Evolutionary conservation across 2,888 invertebrate genomes (phyloP), one percentile per base, ranked within the genome.

Genomic region (Gerosis bhagava): DNA sequence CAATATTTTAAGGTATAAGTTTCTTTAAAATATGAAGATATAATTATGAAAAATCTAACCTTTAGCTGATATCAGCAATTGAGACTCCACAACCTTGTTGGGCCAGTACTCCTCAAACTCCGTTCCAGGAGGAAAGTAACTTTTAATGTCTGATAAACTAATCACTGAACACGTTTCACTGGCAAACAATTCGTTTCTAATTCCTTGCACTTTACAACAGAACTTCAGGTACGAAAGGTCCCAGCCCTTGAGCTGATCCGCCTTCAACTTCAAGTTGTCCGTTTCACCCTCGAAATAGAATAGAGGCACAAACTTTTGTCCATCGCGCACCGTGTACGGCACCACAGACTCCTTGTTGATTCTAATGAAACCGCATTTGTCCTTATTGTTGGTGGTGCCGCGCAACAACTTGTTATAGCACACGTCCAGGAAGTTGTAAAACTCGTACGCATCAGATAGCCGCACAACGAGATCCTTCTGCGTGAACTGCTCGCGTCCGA

Each of bases 61-160:
- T 69, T 94, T 93, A 25, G 93, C 92, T 39, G 91, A 92, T 60
- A 95, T 92, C 32, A 96, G 81, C 12, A 96, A 89, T 73, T 95
- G 95, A 0, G 94, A 93, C 66, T 96, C 96, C 54, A 95, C 93
- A 48, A 95, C 95, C 82, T 96, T 96, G 71, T 94, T 94, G 0
- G 97, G 97, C 97, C 97, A 97, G 77, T 97, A 97, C 65, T 97
- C 96, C 73, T 97, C 97, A 70, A 97, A 97, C 61, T 94, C 93
- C 0, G 97, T 97, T 15, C 96, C 96, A 5, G 95, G 95, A 0
- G 96, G 96, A 65, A 97, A 97, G 72, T 97, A 97, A 74, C 95
- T 95, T 73, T 95, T 96, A 62, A 97, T 96, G 80, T 97, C 97
- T 26, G 94, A 93, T 60, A 97, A 90, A 88, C 96, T 96, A 50